A percentile compares a stretch with the other conserved stretches of the same genome.
phyloP scores from a whole-genome alignment of 1,140 invertebrate genomes.

The Diploscapter pachys region DNA sequence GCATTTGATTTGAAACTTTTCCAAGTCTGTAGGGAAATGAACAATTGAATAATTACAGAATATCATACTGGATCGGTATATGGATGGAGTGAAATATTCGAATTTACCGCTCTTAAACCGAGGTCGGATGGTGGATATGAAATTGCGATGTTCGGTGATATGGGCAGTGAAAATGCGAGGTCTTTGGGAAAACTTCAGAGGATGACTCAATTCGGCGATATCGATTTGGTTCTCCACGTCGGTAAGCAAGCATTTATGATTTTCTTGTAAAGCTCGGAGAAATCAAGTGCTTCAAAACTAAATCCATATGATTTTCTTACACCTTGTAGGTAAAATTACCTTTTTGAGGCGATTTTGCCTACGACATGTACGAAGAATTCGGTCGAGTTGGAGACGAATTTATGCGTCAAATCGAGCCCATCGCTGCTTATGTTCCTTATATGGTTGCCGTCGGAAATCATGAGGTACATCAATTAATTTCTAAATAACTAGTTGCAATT shows the following conservation, averaged over 20 bases:
- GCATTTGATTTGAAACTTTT: not conserved
- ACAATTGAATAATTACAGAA: constrained; percentile 38
- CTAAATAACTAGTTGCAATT: not conserved
- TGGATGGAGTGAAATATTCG: constrained; percentile 62
- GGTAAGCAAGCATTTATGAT: constrained; percentile 35
- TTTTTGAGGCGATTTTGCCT: constrained; percentile 75
- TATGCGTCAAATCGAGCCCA: constrained; percentile 70
- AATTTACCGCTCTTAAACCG: constrained; percentile 58
- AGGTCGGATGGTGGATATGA: constrained; percentile 61
- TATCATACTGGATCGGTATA: constrained; percentile 60
- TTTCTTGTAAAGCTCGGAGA: not conserved
- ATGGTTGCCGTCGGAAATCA: constrained; percentile 89
- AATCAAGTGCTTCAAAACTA: no score
- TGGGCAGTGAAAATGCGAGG: constrained; percentile 65
- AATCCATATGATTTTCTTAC: no score
- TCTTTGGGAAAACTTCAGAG: constrained; percentile 62
- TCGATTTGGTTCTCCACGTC: constrained; percentile 66
- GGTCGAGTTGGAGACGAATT: constrained; percentile 80
- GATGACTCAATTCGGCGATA: constrained; percentile 60
- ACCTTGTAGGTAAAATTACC: no score
- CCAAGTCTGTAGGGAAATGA: no score
- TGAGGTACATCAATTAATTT: constrained; percentile 62
- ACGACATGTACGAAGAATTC: constrained; percentile 81
- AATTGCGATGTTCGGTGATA: constrained; percentile 65
- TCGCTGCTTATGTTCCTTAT: constrained; percentile 79